Base-by-base conservation (phyloP, 2,888 invertebrate species). In the Polydrusus pterygomalis region DNA sequence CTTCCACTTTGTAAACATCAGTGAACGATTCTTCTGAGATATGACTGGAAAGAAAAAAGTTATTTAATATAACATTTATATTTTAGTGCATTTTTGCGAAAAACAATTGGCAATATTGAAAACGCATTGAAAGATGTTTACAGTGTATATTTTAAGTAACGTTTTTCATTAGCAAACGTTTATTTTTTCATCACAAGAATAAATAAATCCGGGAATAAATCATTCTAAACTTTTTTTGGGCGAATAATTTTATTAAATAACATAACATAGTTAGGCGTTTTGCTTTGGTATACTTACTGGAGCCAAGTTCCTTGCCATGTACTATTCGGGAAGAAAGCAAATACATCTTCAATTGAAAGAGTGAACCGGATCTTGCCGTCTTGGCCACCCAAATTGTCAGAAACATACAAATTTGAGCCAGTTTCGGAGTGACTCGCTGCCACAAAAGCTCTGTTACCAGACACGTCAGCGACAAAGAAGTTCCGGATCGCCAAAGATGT, bases 1-100 rank as follows among this genome's bases (percentile, higher is more conserved):
- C 97, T 86, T 95, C 94, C 0, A 97, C 95, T 83, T 94, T 94
- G 87, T 97, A 96, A 0, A 97, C 88, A 85, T 97, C 97, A 1
- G 95, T 94, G 88, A 97, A 97, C 0, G 95, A 90, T 79, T 95
- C 94, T 79, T 95, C 94, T 18, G 75, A 70, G 25, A 76, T 74
- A 47, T 75, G 77, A 43, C 78, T 75, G 43, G 40, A 78, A 75
- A 1, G n/a, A 6, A 51, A 56, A 6, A 13, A n/a, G 49, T 45
- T n/a, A n/a, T 11, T 69, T 2, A 60, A 34, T 18, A n/a, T 43
- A 49, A 13, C 1, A 15, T 25, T 25, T 25, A 25, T 3, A 25
- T 1, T 25, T 25, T 25, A 25, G 25, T 25, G 5, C 2, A 5
- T 3, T 25, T 25, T 25, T 25, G 25, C 2, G 25, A 25, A 25